Percentiles rank a stretch among this genome's conserved stretches.
phyloP scores from a whole-genome alignment of 2,113 vertebrate genomes.

The Hippocampus barbouri region DNA sequence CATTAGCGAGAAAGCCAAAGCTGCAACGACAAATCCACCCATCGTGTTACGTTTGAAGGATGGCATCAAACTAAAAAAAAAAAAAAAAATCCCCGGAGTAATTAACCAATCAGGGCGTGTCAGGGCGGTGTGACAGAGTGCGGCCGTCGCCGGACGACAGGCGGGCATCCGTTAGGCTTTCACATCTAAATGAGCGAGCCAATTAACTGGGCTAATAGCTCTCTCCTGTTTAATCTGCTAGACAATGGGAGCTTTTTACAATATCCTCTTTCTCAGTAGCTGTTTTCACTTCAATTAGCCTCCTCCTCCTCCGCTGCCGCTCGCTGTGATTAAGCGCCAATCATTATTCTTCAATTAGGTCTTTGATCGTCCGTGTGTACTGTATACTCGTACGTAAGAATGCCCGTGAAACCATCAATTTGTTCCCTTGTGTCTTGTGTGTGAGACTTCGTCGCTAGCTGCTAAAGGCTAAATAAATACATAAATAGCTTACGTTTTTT shows the following conservation, averaged over 20 bases:
- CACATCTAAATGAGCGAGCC: slow-evolving; percentile 99
- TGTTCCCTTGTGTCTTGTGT: slow-evolving; percentile 62
- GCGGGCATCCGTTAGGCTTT: slow-evolving; percentile 96
- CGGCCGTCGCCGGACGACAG: slow-evolving; percentile 86
- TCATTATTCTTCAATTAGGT: slow-evolving; percentile 99
- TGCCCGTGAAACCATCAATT: slow-evolving; percentile 66
- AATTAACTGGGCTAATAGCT: slow-evolving; percentile 99
- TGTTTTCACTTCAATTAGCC: slow-evolving; percentile 97
- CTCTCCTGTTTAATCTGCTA: slow-evolving; percentile 99
- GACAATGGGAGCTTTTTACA: slow-evolving; percentile 96
- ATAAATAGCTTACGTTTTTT: too few relatives aligned
- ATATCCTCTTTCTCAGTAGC: slow-evolving; percentile 92
- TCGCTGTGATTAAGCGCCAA: slow-evolving; percentile 99
- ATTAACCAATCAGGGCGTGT: slow-evolving; percentile 80
- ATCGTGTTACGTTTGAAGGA: slow-evolving; percentile 58
- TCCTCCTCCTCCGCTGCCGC: slow-evolving; percentile 65
- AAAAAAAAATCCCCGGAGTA: slow-evolving; percentile 54
- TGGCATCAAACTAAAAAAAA: slow-evolving; percentile 61
- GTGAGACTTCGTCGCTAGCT: neutral
- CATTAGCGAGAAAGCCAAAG: slow-evolving; percentile 6
- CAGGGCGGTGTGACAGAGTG: slow-evolving; percentile 88
- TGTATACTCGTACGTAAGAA: slow-evolving; percentile 72
- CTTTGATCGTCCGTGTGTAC: slow-evolving; percentile 87
- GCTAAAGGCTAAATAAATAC: too few relatives aligned
- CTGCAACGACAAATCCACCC: slow-evolving; percentile 11